Percentiles rank a stretch among this genome's conserved stretches.
These are phyloP conservation scores for Eilema griseolum DNA, from an alignment of 2,888 invertebrate species.

Conservation along the genomic window DNA sequence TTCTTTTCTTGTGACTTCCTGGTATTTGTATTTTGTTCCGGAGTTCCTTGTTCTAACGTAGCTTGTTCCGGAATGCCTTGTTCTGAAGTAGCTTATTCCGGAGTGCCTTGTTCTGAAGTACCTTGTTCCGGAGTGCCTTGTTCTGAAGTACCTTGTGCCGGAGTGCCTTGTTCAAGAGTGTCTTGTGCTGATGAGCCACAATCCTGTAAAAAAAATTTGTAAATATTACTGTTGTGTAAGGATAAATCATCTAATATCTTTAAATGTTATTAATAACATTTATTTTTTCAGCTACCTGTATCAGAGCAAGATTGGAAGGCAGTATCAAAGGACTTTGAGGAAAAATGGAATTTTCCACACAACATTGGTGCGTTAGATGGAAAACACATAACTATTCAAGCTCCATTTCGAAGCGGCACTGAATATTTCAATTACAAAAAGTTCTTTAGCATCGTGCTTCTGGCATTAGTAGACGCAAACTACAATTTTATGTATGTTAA, in stretches of 20 bases:
- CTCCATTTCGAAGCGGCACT: constrained; percentile 15
- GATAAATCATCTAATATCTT: no score
- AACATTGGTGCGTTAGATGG: constrained; percentile 34
- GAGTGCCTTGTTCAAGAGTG: constrained; percentile 22
- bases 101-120: constrained; percentile 28
- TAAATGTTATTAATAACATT: constrained; percentile 20
- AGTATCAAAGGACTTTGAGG: constrained; percentile 30
- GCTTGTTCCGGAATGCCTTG: constrained; percentile 29
- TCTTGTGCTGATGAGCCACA: constrained; percentile 32
- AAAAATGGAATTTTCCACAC: constrained; percentile 36
- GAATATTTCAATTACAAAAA: constrained; percentile 18
- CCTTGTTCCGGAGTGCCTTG: constrained; percentile 30
- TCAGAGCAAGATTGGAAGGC: constrained; percentile 24
- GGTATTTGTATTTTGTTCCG: constrained; percentile 30
- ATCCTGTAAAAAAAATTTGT: constrained; percentile 32
- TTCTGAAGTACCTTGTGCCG: constrained; percentile 27
- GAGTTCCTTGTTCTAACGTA: constrained; percentile 31
- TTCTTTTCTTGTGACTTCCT: constrained; percentile 32
- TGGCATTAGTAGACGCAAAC: constrained; percentile 21
- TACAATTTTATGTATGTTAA: constrained; percentile 39
- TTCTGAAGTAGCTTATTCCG: constrained; percentile 27
- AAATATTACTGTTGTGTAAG: no score
- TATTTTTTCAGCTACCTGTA: constrained; percentile 26
- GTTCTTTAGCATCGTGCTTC: constrained; percentile 37
- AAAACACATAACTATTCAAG: constrained; percentile 30